phyloP scores from a whole-genome alignment of 2,797 vertebrate species.

The Pelodytes ibericus region DNA sequence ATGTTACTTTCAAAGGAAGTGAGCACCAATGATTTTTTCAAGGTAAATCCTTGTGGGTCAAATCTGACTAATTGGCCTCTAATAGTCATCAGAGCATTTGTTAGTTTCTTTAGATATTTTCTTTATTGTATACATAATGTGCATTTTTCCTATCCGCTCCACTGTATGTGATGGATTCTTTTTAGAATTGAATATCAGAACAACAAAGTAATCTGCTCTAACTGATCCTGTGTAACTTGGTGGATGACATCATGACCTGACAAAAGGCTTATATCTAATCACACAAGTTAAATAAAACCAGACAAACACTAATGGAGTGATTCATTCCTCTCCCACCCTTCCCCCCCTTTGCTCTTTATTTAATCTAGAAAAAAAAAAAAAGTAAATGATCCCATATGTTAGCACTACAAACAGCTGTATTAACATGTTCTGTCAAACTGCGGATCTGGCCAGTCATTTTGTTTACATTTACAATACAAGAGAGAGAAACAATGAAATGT shows the following conservation, averaged over 20 bases:
- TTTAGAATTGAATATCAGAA: background rate
- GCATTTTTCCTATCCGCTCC: too few species aligned
- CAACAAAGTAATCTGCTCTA: background rate
- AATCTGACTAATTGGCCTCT: too few species aligned
- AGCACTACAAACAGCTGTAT: conserved; percentile 6
- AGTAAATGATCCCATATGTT: conserved; percentile 34
- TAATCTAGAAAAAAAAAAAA: background rate
- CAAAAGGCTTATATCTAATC: conserved; percentile 10
- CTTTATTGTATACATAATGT: too few species aligned
- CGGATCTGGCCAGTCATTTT: conserved; percentile 53
- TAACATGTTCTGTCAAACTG: conserved; percentile 43
- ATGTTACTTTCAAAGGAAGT: too few species aligned
- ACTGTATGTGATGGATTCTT: background rate
- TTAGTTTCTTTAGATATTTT: too few species aligned
- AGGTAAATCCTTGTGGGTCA: too few species aligned
- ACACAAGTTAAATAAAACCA: conserved; percentile 35
- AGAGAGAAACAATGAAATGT: conserved; percentile 43
- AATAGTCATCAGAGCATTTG: too few species aligned
- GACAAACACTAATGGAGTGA: conserved; percentile 12
- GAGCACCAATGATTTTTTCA: too few species aligned
- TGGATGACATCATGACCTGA: conserved; percentile 1
- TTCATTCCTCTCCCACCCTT: conserved; percentile 11
- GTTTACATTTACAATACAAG: conserved; percentile 58
- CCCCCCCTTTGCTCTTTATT: background rate
- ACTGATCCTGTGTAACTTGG: conserved; percentile 9